Percentiles rank a stretch among this genome's conserved stretches.
These are phyloP conservation scores for Hymenochirus boettgeri DNA, from an alignment of 2,113 vertebrate species.

Conservation along the genomic window DNA sequence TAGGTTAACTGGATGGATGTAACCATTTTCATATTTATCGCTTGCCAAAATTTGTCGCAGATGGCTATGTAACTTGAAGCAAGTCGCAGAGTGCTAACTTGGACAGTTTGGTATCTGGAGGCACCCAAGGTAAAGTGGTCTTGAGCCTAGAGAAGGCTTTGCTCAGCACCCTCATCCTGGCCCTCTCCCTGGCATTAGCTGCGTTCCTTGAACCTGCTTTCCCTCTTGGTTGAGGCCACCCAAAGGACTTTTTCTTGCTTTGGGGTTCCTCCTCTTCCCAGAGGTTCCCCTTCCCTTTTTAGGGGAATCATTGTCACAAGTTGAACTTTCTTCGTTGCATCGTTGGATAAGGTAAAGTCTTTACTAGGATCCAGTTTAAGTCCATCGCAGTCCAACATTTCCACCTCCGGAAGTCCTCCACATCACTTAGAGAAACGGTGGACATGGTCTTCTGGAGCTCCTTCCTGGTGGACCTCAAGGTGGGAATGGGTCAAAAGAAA, in stretches of 20 bases:
- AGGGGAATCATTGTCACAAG: conserved; percentile 73
- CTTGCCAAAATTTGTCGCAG: conserved; percentile 93
- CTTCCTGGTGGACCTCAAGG: conserved; percentile 31
- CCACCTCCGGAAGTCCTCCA: conserved; percentile 88
- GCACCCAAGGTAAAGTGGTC: conserved; percentile 95
- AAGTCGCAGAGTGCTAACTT: conserved; percentile 93
- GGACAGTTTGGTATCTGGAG: conserved; percentile 96
- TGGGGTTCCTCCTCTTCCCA: conserved; percentile 72
- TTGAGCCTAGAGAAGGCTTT: conserved; percentile 97
- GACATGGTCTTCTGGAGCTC: conserved; percentile 71
- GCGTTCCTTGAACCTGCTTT: conserved; percentile 95
- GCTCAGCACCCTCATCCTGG: conserved; percentile 95
- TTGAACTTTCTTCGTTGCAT: conserved; percentile 89
- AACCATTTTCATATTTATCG: conserved; percentile 94
- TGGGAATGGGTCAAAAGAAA: conserved; percentile 24
- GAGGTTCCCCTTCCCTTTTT: conserved; percentile 63
- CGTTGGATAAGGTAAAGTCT: conserved; percentile 79
- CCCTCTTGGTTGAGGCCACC: conserved; percentile 77
- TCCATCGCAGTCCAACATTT: conserved; percentile 85
- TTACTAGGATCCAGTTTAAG: conserved; percentile 83
- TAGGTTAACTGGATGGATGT: conserved; percentile 94
- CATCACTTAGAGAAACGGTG: conserved; percentile 96
- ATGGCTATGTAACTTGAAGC: conserved; percentile 98
- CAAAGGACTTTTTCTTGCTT: conserved; percentile 70
- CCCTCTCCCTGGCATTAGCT: conserved; percentile 93